These are phyloP conservation scores for Sweltsa coloradensis DNA, from an alignment of 1,140 invertebrate genomes.

Conservation along the genomic window DNA sequence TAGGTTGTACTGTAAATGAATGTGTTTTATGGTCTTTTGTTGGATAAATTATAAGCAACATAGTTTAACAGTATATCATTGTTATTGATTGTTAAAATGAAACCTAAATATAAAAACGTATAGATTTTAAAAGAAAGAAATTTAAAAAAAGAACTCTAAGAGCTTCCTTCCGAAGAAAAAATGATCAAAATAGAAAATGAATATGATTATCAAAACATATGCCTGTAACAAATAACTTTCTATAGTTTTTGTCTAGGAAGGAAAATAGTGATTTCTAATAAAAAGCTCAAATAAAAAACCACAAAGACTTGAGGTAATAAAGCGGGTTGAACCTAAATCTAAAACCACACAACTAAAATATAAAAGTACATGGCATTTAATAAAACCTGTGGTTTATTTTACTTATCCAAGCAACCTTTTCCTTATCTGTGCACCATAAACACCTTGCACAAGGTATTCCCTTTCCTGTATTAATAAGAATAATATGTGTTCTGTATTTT, in stretches of 20 bases:
- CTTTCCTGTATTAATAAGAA: too few relatives aligned
- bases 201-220: conserved; percentile 2
- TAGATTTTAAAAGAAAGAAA: conserved; percentile 9
- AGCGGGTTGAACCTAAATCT: conserved; percentile 11
- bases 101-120: neutral
- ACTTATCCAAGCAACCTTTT: too few relatives aligned
- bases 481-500: too few relatives aligned
- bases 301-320: conserved; percentile 10
- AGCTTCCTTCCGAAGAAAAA: conserved; percentile 9
- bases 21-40: conserved; percentile 5
- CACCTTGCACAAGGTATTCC: too few relatives aligned
- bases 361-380: too few relatives aligned
- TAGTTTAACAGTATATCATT: conserved; percentile 3
- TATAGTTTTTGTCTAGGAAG: conserved; percentile 10
- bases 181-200: conserved; percentile 7
- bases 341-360: too few relatives aligned
- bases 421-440: too few relatives aligned
- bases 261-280: conserved; percentile 8
- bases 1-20: conserved; percentile 2
- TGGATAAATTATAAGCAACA: conserved; percentile 1
- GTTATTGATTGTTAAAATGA: conserved; percentile 9
- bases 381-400: too few relatives aligned
- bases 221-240: conserved; percentile 3
- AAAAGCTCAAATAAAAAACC: conserved; percentile 10
- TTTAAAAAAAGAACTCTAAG: conserved; percentile 8